Evolutionary conservation across 23 tunicate species (phyloP), one percentile per base, ranked within the genome.

Genomic region (Clavelina lepadiformis): DNA sequence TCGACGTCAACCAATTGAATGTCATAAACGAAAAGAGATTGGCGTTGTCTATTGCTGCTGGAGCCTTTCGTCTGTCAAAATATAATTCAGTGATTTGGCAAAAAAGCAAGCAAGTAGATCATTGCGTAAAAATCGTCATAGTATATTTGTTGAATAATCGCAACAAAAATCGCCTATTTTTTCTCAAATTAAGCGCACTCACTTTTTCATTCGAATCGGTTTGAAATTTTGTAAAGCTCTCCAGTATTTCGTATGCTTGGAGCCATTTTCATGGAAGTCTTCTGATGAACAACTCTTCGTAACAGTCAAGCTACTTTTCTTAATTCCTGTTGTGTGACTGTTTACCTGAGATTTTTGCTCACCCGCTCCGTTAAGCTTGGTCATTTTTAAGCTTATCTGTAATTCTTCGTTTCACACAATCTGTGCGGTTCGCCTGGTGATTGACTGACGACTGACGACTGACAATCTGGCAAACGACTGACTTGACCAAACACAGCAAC

Each of bases 41-140:
- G 30, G 87, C 79, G 35, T 88, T 88, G 62, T 88, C 96, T 21
- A 88, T 63, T 1, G 96, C 82, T 0, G 96, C 86, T 21, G 96
- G 82, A 3, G 74, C 59, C 32, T 74, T 88, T 13, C 76, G 65
- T 29, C 88, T 88, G 63, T 11, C 63, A 38, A n/a, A 52, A 46
- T 7, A 36, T 11, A 49, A 11, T 15, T 61, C 13, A 27, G n/a
- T 59, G n/a, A 22, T n/a, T 59, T 59, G 11, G 28, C 6, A 22
- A 28, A 28, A 29, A 28, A 8, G 20, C 20, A 8, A 20, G 8
- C 18, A 13, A 8, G 24, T 55, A 13, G 20, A 55, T 20, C 24
- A 55, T 13, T 19, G 8, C 22, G 11, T 13, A 13, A 13, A 13
- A 44, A 44, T 13, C 13, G 8, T 22, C 15, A 19, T n/a, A n/a